Evolutionary conservation across 2,797 vertebrate species (phyloP).

Genomic region (Pseudotriccus pelzelni): DNA sequence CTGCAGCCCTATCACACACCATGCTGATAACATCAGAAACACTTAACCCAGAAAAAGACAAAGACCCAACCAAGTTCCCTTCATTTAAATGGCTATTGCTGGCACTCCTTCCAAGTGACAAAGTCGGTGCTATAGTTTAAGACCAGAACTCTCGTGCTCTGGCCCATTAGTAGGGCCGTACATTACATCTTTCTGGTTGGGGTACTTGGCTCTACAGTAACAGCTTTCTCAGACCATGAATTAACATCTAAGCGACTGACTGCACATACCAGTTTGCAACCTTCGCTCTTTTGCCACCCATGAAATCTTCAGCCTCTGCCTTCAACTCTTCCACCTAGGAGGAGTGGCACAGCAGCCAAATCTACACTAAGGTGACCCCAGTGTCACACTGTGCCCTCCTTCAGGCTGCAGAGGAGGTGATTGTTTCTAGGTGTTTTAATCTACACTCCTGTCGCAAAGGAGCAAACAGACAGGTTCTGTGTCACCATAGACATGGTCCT

Average conservation of each 20-base stretch:
- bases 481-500: neutral
- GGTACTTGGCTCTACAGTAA: neutral
- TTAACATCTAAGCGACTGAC: neutral
- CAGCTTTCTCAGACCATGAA: neutral
- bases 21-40: neutral
- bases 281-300: neutral
- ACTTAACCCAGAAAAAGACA: neutral
- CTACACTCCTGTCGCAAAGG: neutral
- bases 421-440: neutral
- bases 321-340: neutral
- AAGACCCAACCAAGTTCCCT: neutral
- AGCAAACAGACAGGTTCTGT: neutral
- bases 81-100: neutral
- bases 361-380: fast-evolving
- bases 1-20: neutral
- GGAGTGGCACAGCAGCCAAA: neutral
- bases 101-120: neutral
- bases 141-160: neutral
- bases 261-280: neutral
- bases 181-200: neutral
- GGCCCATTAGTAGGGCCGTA: neutral
- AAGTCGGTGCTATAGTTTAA: neutral
- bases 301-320: neutral
- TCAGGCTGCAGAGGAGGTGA: neutral
- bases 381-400: neutral